Evolutionary conservation across 2,888 invertebrate species (phyloP).

Genomic region (Leucophenga montana): DNA sequence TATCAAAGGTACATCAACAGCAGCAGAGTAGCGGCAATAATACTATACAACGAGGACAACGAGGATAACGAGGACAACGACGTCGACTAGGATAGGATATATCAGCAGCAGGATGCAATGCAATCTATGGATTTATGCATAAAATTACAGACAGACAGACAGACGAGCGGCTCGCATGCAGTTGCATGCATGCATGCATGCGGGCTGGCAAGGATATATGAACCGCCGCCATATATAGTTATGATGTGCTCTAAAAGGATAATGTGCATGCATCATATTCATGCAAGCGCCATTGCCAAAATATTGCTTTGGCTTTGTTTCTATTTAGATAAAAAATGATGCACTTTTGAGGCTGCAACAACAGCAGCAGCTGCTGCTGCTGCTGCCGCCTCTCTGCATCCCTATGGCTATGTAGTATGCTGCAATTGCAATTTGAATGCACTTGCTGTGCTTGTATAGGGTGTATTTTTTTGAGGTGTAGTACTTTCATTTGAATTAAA

Average conservation of each 20-base stretch:
- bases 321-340: slow-evolving; percentile 61
- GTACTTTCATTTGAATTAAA: too few relatives aligned
- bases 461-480: too few relatives aligned
- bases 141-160: neutral
- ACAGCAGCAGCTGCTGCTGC: slow-evolving; percentile 37
- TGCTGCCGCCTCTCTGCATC: slow-evolving; percentile 18
- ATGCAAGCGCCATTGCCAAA: neutral
- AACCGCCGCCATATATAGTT: neutral
- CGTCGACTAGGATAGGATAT: slow-evolving; percentile 18
- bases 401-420: too few relatives aligned
- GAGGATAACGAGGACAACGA: slow-evolving; percentile 16
- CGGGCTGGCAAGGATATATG: neutral
- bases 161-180: slow-evolving; percentile 37
- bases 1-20: slow-evolving; percentile 59
- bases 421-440: slow-evolving; percentile 19
- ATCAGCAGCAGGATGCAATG: slow-evolving; percentile 33
- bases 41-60: slow-evolving; percentile 25
- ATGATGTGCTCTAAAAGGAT: neutral
- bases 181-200: slow-evolving; percentile 14
- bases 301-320: slow-evolving; percentile 23
- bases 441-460: neutral
- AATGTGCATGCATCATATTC: slow-evolving; percentile 37
- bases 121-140: slow-evolving; percentile 63
- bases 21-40: slow-evolving; percentile 36
- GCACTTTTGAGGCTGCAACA: slow-evolving; percentile 46